Evolutionary conservation across 37 sponge, comb jelly and placozoan species (phyloP).

Genomic region (Petrosia ficiformis): DNA sequence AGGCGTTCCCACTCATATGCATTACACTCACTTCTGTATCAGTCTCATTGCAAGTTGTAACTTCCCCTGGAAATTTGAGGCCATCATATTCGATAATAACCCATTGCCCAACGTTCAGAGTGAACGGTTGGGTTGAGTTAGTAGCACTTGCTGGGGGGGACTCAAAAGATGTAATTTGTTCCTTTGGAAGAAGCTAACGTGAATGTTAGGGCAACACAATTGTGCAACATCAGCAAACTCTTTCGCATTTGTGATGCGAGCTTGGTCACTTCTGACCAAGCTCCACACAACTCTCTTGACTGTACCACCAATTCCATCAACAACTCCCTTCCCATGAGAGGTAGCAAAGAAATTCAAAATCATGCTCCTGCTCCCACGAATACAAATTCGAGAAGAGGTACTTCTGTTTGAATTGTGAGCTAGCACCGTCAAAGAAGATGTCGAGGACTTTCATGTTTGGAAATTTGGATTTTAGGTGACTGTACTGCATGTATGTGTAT

Average conservation of each 20-base stretch:
- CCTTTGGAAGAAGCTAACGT: conserved; percentile 6
- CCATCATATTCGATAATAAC: conserved; percentile 23
- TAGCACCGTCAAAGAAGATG: conserved; percentile 36
- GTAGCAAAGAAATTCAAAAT: conserved; percentile 37
- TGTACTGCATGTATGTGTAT: conserved; percentile 29
- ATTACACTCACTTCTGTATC: conserved; percentile 43
- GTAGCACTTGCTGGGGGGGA: neutral
- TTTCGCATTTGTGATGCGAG: conserved; percentile 1
- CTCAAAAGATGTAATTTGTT: neutral
- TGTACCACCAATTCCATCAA: conserved; percentile 43
- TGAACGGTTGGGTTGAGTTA: too few species aligned
- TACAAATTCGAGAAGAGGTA: conserved; percentile 33
- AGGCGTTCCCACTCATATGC: conserved; percentile 31
- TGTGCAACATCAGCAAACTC: conserved; percentile 27
- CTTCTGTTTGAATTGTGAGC: conserved; percentile 48
- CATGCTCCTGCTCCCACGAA: conserved; percentile 31
- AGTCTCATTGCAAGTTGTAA: neutral
- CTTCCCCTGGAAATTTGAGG: conserved; percentile 28
- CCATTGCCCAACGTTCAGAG: conserved; percentile 8
- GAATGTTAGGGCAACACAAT: conserved; percentile 11
- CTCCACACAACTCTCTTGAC: conserved; percentile 39
- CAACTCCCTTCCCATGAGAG: conserved; percentile 34
- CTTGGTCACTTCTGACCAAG: conserved; percentile 13
- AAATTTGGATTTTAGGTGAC: conserved; percentile 5
- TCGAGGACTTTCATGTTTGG: conserved; percentile 15